Evolutionary conservation across 2,113 vertebrate genomes (phyloP).

Genomic region (Callaeas wilsoni): DNA sequence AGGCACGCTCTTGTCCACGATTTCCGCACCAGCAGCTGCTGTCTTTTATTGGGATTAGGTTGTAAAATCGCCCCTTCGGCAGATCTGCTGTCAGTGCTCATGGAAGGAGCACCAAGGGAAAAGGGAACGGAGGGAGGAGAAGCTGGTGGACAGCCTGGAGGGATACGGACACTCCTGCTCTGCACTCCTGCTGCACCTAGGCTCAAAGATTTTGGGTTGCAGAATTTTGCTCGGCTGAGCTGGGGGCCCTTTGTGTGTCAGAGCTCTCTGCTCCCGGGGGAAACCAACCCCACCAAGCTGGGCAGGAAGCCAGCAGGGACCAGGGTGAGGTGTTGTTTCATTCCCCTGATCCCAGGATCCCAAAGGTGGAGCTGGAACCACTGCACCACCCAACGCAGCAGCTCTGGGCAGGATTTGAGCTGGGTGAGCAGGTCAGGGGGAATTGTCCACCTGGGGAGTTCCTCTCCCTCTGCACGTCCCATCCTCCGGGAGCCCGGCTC

Average conservation of each 20-base stretch:
- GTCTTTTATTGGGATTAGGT: background rate
- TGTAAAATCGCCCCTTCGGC: background rate
- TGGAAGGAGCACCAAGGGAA: background rate
- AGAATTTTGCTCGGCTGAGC: background rate
- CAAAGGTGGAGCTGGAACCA: background rate
- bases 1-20: background rate
- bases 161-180: background rate
- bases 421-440: background rate
- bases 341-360: background rate
- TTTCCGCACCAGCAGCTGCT: background rate
- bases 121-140: background rate
- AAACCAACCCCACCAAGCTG: background rate
- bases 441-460: background rate
- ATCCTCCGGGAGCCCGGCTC: background rate
- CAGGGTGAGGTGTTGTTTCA: rapidly evolving
- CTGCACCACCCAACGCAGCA: background rate
- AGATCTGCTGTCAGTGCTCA: background rate
- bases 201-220: background rate
- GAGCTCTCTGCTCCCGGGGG: background rate
- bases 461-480: background rate
- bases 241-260: rapidly evolving
- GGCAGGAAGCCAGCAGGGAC: background rate
- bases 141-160: background rate
- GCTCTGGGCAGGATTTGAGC: background rate
- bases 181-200: background rate